These are phyloP conservation scores for Synanceia verrucosa DNA, from an alignment of 2,797 vertebrate species.

Conservation along the genomic window DNA sequence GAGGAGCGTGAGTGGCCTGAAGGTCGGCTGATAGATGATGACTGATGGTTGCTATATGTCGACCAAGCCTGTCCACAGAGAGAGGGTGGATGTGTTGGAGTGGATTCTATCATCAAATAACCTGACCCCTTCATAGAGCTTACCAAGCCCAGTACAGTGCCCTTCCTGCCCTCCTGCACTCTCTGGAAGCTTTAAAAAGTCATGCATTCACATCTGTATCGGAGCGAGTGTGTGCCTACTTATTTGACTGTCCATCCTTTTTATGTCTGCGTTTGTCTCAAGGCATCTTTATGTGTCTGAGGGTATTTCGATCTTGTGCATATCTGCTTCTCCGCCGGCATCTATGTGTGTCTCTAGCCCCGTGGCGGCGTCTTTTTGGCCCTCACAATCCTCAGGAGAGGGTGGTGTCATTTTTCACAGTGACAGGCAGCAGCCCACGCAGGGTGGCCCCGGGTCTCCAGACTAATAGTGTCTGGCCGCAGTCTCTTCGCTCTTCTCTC, in stretches of 20 bases:
- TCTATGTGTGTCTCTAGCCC: conserved; percentile 36
- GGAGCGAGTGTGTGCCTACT: no score
- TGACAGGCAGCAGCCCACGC: conserved; percentile 79
- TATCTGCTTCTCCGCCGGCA: conserved; percentile 11
- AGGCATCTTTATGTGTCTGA: conserved; percentile 40
- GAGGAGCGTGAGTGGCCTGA: conserved; percentile 55
- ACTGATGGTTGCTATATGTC: conserved; percentile 73
- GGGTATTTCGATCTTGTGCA: conserved; percentile 50
- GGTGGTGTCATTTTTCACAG: conserved; percentile 82
- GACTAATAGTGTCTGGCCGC: conserved; percentile 80
- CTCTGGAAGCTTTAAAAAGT: conserved; percentile 20
- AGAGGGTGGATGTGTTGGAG: conserved; percentile 54
- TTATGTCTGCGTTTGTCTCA: conserved; percentile 37
- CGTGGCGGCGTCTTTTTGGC: conserved; percentile 69
- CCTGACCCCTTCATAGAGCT: conserved; percentile 61
- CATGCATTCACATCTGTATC: background rate
- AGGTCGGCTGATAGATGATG: conserved; percentile 78
- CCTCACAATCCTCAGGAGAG: conserved; percentile 71
- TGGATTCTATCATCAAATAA: conserved; percentile 68
- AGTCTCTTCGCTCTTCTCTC: conserved; percentile 25
- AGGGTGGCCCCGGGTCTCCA: conserved; percentile 73
- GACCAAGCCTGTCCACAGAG: conserved; percentile 54
- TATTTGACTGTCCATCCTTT: conserved; percentile 28
- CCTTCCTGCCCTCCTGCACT: conserved; percentile 36
- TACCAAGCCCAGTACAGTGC: conserved; percentile 25